These are phyloP conservation scores for Nemotelus nigrinus DNA, from an alignment of 2,888 invertebrate species.

Conservation along the genomic window DNA sequence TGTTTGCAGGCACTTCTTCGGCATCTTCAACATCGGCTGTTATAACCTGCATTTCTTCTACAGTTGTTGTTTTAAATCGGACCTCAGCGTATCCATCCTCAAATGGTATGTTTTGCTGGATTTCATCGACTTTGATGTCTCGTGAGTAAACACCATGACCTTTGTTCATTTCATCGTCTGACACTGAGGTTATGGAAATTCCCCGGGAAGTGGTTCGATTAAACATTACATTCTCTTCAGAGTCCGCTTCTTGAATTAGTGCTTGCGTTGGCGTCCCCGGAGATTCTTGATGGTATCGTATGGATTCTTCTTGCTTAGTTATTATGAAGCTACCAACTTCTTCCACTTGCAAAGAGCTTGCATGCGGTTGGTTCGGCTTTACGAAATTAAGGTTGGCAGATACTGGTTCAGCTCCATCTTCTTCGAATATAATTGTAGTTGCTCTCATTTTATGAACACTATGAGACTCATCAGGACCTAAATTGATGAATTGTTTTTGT, in stretches of 20 bases:
- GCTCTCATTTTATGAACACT: constrained; percentile 74
- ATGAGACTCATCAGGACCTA: constrained; percentile 75
- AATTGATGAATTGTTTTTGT: constrained; percentile 64
- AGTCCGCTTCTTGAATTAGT: constrained; percentile 68
- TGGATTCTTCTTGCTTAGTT: constrained; percentile 45
- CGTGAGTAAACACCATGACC: constrained; percentile 67
- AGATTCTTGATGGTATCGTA: constrained; percentile 53
- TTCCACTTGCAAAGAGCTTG: constrained; percentile 69
- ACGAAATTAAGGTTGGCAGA: constrained; percentile 62
- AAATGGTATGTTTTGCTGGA: constrained; percentile 67
- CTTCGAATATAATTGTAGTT: constrained; percentile 70
- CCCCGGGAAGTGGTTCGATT: constrained; percentile 66
- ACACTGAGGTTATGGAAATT: constrained; percentile 74
- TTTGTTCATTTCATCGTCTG: constrained; percentile 69
- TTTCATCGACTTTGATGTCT: constrained; percentile 70
- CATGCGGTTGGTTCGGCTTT: constrained; percentile 66
- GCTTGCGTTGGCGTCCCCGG: constrained; percentile 66
- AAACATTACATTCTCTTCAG: constrained; percentile 58
- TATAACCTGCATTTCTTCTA: constrained; percentile 53
- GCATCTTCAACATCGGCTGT: constrained; percentile 44
- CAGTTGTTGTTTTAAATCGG: constrained; percentile 58
- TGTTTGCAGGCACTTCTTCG: constrained; percentile 6
- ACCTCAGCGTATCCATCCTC: constrained; percentile 63
- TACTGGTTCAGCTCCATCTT: constrained; percentile 56
- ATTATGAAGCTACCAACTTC: constrained; percentile 66